These are phyloP conservation scores for Alviniconcha marisindica DNA, from an alignment of 1,140 invertebrate genomes.

Conservation along the genomic window DNA sequence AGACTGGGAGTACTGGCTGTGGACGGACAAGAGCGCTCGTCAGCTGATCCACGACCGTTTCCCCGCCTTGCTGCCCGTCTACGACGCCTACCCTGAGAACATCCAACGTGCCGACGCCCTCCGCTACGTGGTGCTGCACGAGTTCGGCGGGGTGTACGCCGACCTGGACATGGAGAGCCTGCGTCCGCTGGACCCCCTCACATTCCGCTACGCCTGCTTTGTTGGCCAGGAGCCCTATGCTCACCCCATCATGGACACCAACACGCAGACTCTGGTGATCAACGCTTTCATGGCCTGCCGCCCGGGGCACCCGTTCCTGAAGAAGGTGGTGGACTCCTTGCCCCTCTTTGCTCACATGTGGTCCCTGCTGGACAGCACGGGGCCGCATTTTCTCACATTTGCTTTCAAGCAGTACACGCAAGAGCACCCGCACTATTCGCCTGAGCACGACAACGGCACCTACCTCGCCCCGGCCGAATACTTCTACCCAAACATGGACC, in stretches of 20 bases:
- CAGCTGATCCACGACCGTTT: conserved; percentile 65
- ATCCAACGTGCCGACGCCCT: conserved; percentile 69
- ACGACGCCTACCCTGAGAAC: conserved; percentile 64
- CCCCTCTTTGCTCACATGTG: conserved; percentile 68
- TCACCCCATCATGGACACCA: conserved; percentile 69
- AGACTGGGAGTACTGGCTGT: conserved; percentile 72
- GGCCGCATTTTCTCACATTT: conserved; percentile 69
- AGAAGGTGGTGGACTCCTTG: conserved; percentile 63
- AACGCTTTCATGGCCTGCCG: conserved; percentile 73
- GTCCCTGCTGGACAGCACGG: conserved; percentile 70
- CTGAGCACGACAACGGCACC: conserved; percentile 47
- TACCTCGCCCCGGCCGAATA: conserved; percentile 69
- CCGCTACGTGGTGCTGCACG: conserved; percentile 70
- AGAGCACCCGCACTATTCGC: conserved; percentile 12
- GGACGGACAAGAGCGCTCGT: conserved; percentile 70
- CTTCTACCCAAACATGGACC: conserved; percentile 70
- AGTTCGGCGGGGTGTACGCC: conserved; percentile 71
- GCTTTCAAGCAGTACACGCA: conserved; percentile 58
- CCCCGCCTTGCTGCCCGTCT: conserved; percentile 62
- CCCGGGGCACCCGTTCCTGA: conserved; percentile 70
- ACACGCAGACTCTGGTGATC: conserved; percentile 68
- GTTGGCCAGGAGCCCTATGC: conserved; percentile 72
- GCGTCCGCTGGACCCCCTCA: conserved; percentile 61
- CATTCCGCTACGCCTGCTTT: conserved; percentile 67
- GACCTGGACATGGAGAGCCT: conserved; percentile 73